Conservation (phyloP, 2,797 vertebrate species). For the Astyanax mexicanus region DNA sequence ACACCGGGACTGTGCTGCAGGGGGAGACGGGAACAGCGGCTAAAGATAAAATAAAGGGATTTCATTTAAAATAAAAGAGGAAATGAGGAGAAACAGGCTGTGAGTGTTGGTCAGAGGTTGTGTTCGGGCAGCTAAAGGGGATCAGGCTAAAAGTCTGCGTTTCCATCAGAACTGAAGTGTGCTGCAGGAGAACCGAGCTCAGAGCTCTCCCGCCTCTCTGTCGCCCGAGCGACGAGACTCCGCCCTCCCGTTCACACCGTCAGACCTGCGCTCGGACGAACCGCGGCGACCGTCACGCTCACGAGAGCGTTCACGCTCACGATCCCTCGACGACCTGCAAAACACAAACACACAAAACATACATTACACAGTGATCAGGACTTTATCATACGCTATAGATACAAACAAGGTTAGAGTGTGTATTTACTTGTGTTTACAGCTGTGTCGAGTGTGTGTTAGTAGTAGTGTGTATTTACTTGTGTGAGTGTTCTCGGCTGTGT, state of each 20-base stretch:
- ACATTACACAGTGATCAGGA: too few species aligned
- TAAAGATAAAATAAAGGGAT: neutral
- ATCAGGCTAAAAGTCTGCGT: slow-evolving; percentile 24
- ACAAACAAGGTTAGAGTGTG: too few species aligned
- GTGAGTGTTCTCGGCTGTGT: too few species aligned
- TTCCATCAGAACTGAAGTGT: slow-evolving; percentile 22
- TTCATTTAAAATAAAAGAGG: neutral
- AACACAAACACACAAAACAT: slow-evolving; percentile 24
- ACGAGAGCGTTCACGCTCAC: slow-evolving; percentile 57
- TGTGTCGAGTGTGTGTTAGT: neutral
- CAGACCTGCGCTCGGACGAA: slow-evolving; percentile 60
- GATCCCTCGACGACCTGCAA: slow-evolving; percentile 86
- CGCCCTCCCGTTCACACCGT: slow-evolving; percentile 88
- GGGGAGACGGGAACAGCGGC: slow-evolving; percentile 3
- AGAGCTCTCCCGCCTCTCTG: slow-evolving; percentile 92
- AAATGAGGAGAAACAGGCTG: neutral
- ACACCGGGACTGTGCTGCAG: neutral
- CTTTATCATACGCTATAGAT: too few species aligned
- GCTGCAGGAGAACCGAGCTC: slow-evolving; percentile 62
- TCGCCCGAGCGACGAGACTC: slow-evolving; percentile 87
- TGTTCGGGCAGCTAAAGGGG: slow-evolving; percentile 9
- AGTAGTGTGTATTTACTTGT: slow-evolving; percentile 19
- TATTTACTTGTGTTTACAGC: too few species aligned
- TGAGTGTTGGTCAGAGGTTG: slow-evolving; percentile 45
- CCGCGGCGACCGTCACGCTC: slow-evolving; percentile 81